These are phyloP conservation scores for Thripadectes ignobilis DNA, from an alignment of 2,797 vertebrate genomes.

Conservation along the genomic window DNA sequence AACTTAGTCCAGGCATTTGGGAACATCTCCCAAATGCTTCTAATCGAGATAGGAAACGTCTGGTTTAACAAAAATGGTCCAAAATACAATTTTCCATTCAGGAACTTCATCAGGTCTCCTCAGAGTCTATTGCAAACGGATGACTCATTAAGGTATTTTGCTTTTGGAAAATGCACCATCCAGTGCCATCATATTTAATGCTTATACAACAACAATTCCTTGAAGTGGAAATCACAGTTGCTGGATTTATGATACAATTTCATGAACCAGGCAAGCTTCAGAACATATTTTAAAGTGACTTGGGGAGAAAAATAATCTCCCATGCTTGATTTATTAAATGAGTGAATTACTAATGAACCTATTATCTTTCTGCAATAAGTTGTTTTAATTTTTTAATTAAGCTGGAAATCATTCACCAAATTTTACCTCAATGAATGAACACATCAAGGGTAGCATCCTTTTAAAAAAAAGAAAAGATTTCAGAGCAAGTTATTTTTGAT, in stretches of 20 bases:
- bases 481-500: not conserved
- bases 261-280: not conserved
- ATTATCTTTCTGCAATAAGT: not conserved
- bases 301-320: not conserved
- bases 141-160: not conserved
- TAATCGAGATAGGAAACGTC: not conserved
- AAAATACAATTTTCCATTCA: not conserved
- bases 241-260: not conserved
- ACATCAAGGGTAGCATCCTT: not conserved
- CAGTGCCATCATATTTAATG: not conserved
- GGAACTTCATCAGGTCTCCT: not conserved
- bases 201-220: not conserved
- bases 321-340: not conserved
- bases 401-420: not conserved
- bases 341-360: not conserved
- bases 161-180: not conserved
- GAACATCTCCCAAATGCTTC: not conserved
- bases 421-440: not conserved
- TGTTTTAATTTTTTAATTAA: not conserved
- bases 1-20: not conserved
- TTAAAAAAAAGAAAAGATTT: not conserved
- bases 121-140: not conserved
- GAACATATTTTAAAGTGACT: not conserved
- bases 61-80: not conserved
- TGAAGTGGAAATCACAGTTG: not conserved